These are phyloP conservation scores for Synergus itoensis DNA, from an alignment of 2,888 invertebrate species.

Conservation along the genomic window DNA sequence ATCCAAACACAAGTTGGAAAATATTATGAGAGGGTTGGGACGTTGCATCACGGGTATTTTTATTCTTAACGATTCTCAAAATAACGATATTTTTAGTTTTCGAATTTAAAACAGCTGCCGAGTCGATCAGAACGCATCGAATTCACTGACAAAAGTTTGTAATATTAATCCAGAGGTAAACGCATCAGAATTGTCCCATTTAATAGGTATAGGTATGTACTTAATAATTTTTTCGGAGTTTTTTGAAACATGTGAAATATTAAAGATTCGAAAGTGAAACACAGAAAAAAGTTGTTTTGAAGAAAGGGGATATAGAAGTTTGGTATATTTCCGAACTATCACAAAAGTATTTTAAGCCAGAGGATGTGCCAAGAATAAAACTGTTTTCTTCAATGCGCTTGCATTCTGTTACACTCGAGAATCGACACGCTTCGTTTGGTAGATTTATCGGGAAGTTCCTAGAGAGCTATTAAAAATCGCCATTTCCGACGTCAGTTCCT, in stretches of 20 bases:
- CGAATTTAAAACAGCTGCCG: neutral
- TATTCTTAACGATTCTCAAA: conserved; percentile 46
- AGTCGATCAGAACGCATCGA: neutral
- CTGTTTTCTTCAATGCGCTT: neutral
- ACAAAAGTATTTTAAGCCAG: conserved; percentile 27
- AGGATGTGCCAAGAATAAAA: conserved; percentile 25
- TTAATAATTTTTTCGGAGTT: neutral
- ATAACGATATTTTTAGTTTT: conserved; percentile 46
- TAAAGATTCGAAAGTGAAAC: neutral
- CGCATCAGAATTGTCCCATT: no score
- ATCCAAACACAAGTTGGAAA: conserved; percentile 11
- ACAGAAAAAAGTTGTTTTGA: conserved; percentile 10
- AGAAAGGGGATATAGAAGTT: conserved; percentile 18
- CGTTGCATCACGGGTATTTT: neutral
- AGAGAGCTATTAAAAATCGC: neutral
- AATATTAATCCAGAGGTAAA: no score
- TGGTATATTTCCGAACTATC: neutral
- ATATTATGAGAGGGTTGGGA: conserved; percentile 6
- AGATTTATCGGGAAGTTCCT: conserved; percentile 1
- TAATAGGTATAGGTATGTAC: no score
- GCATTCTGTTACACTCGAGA: neutral
- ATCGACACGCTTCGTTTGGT: neutral
- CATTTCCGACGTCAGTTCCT: neutral
- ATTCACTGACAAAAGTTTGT: neutral
- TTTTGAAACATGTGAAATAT: neutral